Evolutionary conservation across 2,888 invertebrate species (phyloP).

Genomic region (Acleris sparsana): DNA sequence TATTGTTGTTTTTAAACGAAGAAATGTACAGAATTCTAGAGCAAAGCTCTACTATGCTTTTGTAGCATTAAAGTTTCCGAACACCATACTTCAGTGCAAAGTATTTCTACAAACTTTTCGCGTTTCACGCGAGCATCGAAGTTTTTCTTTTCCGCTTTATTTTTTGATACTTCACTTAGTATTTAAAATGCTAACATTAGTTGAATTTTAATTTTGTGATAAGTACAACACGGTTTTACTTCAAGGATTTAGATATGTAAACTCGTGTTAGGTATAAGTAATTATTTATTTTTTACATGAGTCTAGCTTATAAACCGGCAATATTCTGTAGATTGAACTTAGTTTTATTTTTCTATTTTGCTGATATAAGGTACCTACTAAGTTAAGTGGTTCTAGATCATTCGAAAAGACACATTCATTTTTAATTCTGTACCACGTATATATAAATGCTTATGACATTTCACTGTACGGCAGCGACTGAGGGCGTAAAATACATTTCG

Average conservation of each 20-base stretch:
- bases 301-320: no score
- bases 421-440: not conserved
- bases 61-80: constrained; percentile 15
- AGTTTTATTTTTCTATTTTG: no score
- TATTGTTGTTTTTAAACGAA: constrained; percentile 1
- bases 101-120: constrained; percentile 10
- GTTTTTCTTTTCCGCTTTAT: not conserved
- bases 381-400: no score
- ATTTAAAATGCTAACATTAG: no score
- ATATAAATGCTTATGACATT: not conserved
- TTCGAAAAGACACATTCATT: not conserved
- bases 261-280: no score
- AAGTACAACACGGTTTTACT: no score
- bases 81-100: constrained; percentile 10
- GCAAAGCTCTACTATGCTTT: constrained; percentile 2
- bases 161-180: not conserved
- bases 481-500: constrained; percentile 1
- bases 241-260: no score
- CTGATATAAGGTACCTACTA: no score
- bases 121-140: constrained; percentile 3
- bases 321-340: no score
- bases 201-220: no score
- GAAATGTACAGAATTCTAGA: not conserved
- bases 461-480: not conserved
- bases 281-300: no score